Evolutionary conservation across 2,888 invertebrate genomes (phyloP).

Genomic region (Leptarthrus brevirostris): DNA sequence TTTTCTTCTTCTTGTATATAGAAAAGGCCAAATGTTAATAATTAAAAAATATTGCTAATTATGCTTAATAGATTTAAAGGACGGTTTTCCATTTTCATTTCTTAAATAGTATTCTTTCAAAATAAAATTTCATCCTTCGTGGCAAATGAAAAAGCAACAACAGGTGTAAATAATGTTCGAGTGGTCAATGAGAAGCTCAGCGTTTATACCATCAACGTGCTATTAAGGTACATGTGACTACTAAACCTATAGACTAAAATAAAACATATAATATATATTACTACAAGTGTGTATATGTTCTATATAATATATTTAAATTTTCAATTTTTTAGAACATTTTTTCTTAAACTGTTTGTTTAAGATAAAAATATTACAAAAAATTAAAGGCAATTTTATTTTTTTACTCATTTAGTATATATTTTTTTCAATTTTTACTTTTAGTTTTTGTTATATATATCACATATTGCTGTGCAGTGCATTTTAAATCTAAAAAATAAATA

Average conservation of each 20-base stretch:
- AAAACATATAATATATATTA: slow-evolving; percentile 26
- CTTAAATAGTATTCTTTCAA: slow-evolving; percentile 11
- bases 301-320: slow-evolving; percentile 18
- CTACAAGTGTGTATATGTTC: not conserved
- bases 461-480: slow-evolving; percentile 47
- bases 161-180: slow-evolving; percentile 1
- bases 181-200: slow-evolving; percentile 42
- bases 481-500: slow-evolving; percentile 37
- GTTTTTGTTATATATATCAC: slow-evolving; percentile 31
- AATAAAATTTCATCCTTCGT: slow-evolving; percentile 11
- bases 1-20: not conserved
- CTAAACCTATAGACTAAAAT: slow-evolving; percentile 34
- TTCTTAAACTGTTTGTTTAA: slow-evolving; percentile 7
- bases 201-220: slow-evolving; percentile 44
- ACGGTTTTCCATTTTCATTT: slow-evolving; percentile 25
- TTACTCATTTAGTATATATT: slow-evolving; percentile 8
- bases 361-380: slow-evolving; percentile 41
- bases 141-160: slow-evolving; percentile 20
- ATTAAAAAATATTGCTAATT: slow-evolving; percentile 34
- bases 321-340: slow-evolving; percentile 33
- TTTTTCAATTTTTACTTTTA: not conserved
- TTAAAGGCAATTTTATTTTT: slow-evolving; percentile 26
- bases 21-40: slow-evolving; percentile 40
- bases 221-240: slow-evolving; percentile 47
- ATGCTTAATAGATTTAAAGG: slow-evolving; percentile 36